Conservation (phyloP, 2,888 invertebrate species). For the Microchrysa polita region DNA sequence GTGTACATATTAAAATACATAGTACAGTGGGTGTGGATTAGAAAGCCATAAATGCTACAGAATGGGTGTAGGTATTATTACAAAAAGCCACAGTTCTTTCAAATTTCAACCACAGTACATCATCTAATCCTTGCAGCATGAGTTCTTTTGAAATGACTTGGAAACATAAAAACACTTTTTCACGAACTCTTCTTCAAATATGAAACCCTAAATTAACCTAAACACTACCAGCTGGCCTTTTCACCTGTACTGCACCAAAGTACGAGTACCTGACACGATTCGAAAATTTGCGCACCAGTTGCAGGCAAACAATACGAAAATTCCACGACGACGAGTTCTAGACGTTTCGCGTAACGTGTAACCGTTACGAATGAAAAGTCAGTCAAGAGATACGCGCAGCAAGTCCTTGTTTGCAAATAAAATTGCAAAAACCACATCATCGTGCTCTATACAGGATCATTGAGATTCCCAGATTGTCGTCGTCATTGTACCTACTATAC, state of each 20-base stretch:
- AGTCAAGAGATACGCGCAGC: conserved; percentile 23
- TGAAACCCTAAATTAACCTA: conserved; percentile 30
- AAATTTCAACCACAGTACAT: too few species aligned
- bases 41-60: too few species aligned
- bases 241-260: conserved; percentile 17
- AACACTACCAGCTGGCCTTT: conserved; percentile 18
- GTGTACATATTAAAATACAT: too few species aligned
- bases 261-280: not conserved
- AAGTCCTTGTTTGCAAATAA: conserved; percentile 34
- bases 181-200: not conserved
- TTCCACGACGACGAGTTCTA: conserved; percentile 2
- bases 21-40: too few species aligned
- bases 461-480: conserved; percentile 42
- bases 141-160: too few species aligned
- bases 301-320: conserved; percentile 17
- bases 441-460: conserved; percentile 12
- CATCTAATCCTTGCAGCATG: too few species aligned
- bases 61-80: too few species aligned
- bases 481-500: conserved; percentile 7
- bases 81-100: too few species aligned
- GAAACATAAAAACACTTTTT: too few species aligned
- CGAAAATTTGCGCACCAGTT: conserved; percentile 20
- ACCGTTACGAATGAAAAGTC: not conserved
- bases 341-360: conserved; percentile 9
- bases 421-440: conserved; percentile 23